These are phyloP conservation scores for Pteropus alecto DNA, from an alignment of 2,113 vertebrate species.

Conservation along the genomic window DNA sequence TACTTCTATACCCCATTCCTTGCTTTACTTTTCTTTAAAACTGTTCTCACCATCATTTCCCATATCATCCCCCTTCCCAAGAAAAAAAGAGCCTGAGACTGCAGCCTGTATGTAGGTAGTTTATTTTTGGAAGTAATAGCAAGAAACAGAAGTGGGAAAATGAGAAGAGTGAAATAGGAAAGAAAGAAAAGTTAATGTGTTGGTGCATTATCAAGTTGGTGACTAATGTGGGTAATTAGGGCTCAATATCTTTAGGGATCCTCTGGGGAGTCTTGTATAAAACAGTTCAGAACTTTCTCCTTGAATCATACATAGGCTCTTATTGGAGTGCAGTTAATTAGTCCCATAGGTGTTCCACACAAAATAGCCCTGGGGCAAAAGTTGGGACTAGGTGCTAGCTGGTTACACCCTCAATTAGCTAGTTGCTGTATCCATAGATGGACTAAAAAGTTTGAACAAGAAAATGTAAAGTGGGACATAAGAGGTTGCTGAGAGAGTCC, in stretches of 20 bases:
- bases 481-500: background rate
- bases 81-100: background rate
- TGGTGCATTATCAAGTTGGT: background rate
- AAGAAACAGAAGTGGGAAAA: background rate
- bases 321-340: background rate
- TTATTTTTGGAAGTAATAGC: background rate
- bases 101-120: background rate
- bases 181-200: background rate
- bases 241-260: background rate
- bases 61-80: accelerated
- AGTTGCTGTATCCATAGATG: background rate
- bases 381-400: background rate
- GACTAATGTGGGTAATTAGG: background rate
- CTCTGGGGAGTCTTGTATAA: background rate
- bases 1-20: background rate
- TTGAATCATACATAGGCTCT: background rate
- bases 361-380: background rate
- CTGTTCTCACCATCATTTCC: background rate
- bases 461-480: background rate
- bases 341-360: background rate
- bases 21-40: background rate
- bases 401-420: background rate
- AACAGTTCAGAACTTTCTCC: background rate
- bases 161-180: background rate
- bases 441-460: background rate